Base-by-base conservation (phyloP, 2,888 invertebrate species). In the Candidula unifasciata region DNA sequence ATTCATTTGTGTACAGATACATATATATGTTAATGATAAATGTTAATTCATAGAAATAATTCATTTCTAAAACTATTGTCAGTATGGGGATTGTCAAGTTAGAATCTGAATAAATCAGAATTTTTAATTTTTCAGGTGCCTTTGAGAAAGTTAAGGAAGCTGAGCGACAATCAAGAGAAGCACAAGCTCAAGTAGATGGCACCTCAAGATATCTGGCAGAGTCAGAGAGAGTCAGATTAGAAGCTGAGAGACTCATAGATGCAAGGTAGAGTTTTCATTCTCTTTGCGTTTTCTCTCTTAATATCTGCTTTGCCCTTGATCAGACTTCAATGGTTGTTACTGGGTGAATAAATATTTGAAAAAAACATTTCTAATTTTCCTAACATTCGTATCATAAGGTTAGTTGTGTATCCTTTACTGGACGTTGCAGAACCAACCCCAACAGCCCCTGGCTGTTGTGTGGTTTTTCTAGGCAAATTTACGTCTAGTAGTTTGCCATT, bases 81-180 rank as follows among this genome's bases (percentile, higher is more conserved):
- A 35, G 30, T 69, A 24, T 5, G 37, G 24, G 37, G n/a, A 37
- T 24, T 2, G 16, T 27, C 5, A 64, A 79, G 18, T n/a, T 37
- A 13, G 35, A 3, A 79, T 35, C 37, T 79, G 24, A 18, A 21
- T 54, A 10, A 24, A 78, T 35, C 10, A 5, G 2, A 33, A 64
- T 64, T 60, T 69, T 54, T 0, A 60, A 16, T 24, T 80, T 35
- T 73, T 64, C 89, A 95, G 95, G 96, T 87, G 99, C 99, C 1
- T 95, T 98, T 81, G 98, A 97, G 92, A 95, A 98, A 71, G 99
- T 99, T 0, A 96, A 96, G 60, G 97, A 97, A 88, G 95, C 96
- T 87, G 95, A 95, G 81, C 93, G 94, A 64, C 94, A 95, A 73
- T 96, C 96, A 0, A 93, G 94, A 74, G 94, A 94, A 27, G 95